Percentiles rank a stretch among this genome's conserved stretches.
Evolutionary conservation across 2,113 vertebrate species (phyloP).

Genomic region (Bos javanicus): DNA sequence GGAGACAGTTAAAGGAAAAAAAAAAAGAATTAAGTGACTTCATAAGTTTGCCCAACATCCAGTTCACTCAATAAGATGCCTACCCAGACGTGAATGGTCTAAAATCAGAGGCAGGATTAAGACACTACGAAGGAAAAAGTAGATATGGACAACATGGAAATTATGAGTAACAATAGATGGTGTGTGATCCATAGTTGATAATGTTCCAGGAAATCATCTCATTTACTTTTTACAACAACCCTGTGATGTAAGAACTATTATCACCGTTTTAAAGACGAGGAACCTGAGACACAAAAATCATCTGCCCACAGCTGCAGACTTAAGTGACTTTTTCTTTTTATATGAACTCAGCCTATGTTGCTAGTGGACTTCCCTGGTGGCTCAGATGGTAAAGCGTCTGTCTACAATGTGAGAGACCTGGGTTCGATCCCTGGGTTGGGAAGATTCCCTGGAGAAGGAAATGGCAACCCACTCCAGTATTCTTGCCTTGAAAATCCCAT

Average conservation of each 20-base stretch:
- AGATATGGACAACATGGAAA: background rate
- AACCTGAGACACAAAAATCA: background rate
- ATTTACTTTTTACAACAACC: background rate
- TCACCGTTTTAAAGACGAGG: background rate
- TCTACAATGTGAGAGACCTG: too few relatives aligned
- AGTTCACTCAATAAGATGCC: background rate
- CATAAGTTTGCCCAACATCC: background rate
- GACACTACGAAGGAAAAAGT: background rate
- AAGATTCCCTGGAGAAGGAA: too few relatives aligned
- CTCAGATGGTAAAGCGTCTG: too few relatives aligned
- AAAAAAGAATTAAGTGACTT: background rate
- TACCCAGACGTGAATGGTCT: background rate
- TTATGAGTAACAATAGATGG: background rate
- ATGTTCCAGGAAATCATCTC: background rate
- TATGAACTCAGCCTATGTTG: background rate
- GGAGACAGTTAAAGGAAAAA: background rate
- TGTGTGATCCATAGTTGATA: background rate
- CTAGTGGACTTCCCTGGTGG: background rate
- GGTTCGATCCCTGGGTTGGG: too few relatives aligned
- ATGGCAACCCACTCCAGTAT: too few relatives aligned
- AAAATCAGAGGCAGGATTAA: background rate
- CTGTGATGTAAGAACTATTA: background rate
- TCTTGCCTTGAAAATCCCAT: too few relatives aligned
- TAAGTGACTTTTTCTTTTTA: background rate
- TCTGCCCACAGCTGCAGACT: background rate